These are phyloP conservation scores for Oxytorus armatus DNA, from an alignment of 2,888 invertebrate species.

Conservation along the genomic window DNA sequence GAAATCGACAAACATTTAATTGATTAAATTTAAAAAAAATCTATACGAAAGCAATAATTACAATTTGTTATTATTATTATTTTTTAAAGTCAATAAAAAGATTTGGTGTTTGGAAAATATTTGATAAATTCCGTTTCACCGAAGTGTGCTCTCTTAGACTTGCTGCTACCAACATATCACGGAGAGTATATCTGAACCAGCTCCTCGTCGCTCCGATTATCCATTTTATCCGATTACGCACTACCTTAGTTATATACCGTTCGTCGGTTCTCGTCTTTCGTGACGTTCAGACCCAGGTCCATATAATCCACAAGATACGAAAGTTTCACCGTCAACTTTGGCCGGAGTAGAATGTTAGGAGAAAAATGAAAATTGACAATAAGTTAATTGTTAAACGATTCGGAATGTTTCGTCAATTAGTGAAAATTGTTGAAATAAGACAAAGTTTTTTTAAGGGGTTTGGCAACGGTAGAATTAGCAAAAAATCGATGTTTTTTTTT, in stretches of 20 bases:
- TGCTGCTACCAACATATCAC: conserved; percentile 56
- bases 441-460: too few species aligned
- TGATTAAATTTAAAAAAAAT: not conserved
- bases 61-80: not conserved
- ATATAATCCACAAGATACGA: too few species aligned
- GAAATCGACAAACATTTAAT: too few species aligned
- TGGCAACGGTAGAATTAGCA: too few species aligned
- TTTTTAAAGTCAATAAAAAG: not conserved
- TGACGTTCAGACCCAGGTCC: too few species aligned
- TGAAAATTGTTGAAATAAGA: too few species aligned
- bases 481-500: too few species aligned
- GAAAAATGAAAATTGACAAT: too few species aligned
- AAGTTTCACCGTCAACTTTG: conserved; percentile 24
- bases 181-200: conserved; percentile 42
- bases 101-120: conserved; percentile 17
- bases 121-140: not conserved
- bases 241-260: conserved; percentile 53
- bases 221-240: conserved; percentile 75
- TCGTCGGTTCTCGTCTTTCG: conserved; percentile 53
- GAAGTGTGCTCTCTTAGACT: conserved; percentile 13
- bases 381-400: too few species aligned
- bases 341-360: too few species aligned
- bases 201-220: conserved; percentile 72
- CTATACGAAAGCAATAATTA: not conserved
- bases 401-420: too few species aligned